Evolutionary conservation across 2,113 vertebrate genomes (phyloP).

Genomic region (Irena cyanogastra): DNA sequence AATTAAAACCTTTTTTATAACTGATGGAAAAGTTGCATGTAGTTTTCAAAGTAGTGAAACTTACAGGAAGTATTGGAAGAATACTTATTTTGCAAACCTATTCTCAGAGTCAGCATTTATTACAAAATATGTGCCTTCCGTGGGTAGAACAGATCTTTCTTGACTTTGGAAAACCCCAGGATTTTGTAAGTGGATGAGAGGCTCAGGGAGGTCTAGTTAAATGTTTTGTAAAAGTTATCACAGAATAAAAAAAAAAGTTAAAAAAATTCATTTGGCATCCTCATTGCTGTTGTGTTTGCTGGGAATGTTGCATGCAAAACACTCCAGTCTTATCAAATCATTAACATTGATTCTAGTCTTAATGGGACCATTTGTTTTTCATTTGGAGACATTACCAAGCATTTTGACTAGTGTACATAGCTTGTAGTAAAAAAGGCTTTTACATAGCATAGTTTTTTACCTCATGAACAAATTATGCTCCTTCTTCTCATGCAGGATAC

Average conservation of each 20-base stretch:
- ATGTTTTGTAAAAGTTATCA: not conserved
- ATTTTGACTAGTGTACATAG: not conserved
- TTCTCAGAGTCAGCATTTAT: not conserved
- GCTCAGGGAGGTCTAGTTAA: not conserved
- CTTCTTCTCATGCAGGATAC: conserved; percentile 31
- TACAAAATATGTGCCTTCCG: not conserved
- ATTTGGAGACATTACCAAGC: not conserved
- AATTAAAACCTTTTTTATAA: not conserved
- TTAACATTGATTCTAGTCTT: conserved; percentile 17
- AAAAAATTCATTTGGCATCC: not conserved
- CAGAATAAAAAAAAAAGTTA: not conserved
- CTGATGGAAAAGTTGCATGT: not conserved
- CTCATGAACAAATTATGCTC: conserved; percentile 3
- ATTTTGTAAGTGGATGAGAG: not conserved
- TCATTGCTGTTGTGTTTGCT: not conserved
- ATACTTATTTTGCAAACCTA: not conserved
- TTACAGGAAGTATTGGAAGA: not conserved
- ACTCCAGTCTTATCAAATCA: not conserved
- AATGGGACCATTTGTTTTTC: conserved; percentile 16
- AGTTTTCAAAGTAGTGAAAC: not conserved
- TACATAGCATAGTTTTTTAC: conserved; percentile 3
- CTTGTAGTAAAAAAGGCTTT: conserved; percentile 18
- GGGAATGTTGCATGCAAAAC: conserved; percentile 23
- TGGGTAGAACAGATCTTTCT: not conserved
- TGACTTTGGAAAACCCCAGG: not conserved